Base-by-base conservation (phyloP, 2,888 invertebrate genomes). In the Ganaspis brasiliensis region DNA sequence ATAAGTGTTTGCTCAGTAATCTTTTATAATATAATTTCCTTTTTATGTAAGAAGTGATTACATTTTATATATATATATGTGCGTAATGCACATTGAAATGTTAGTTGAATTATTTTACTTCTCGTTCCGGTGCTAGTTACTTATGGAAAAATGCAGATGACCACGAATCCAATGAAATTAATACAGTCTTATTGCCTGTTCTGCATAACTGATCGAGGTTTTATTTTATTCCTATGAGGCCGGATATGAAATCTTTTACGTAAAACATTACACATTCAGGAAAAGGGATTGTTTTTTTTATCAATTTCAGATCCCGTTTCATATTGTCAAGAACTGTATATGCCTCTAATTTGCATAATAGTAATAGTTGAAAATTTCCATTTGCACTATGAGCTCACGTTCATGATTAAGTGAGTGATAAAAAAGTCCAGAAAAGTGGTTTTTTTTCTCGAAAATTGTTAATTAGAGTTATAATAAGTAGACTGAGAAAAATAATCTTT, bases 21-120 rank as follows among this genome's bases (percentile, higher is more conserved):
- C 49, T 49, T 49, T 49, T 49, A 49, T 21, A 55, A 21, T 55
- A 16, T 55, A 14, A 63, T 63, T 63, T 40, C 21, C 63, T 63
- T 14, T 63, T 40, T 21, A 63, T 40, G 63, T 40, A 63, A 63
- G 12, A n/a, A 45, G 45, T n/a, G n/a, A 40, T 12, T 8, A 19
- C 63, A 63, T 63, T 63, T 35, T 61, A 14, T 12, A 63, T 16
- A 49, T 16, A 45, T 45, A 45, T 45, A 49, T 16, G 6, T 49
- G 16, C 16, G 49, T 63, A 40, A 63, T 37, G n/a, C 12, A 40
- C 14, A 14, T 19, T 35, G 4, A 49, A 14, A 21, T 40, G 35
- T 63, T 21, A 40, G 14, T 63, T 63, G 21, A 40, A 63, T 21
- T 63, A 63, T 14, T 63, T 63, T 19, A 14, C 63, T 63, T 63